phyloP scores from a whole-genome alignment of 2,113 vertebrate species.

The Sprattus sprattus region DNA sequence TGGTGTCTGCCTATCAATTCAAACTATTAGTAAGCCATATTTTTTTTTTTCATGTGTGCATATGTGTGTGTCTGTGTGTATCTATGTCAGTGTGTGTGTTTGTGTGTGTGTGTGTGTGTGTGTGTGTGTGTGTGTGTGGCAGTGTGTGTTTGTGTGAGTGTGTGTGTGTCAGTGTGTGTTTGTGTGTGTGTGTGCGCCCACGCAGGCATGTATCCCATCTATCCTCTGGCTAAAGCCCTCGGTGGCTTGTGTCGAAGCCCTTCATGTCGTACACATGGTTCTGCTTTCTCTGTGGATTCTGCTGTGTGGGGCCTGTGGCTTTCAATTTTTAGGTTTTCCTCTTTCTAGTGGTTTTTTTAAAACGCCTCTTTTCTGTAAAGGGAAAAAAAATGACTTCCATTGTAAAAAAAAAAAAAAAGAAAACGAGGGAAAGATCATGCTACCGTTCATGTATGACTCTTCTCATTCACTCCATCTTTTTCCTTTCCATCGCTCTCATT shows the following conservation, averaged over 20 bases:
- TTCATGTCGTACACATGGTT: slow-evolving; percentile 47
- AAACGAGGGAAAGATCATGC: slow-evolving; percentile 42
- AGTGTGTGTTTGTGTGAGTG: slow-evolving; percentile 37
- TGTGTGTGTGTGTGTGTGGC: slow-evolving; percentile 45
- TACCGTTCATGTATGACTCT: slow-evolving; percentile 59
- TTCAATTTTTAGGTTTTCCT: slow-evolving; percentile 57
- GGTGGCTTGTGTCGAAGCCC: slow-evolving; percentile 23
- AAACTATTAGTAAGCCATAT: slow-evolving; percentile 1
- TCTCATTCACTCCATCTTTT: slow-evolving; percentile 22
- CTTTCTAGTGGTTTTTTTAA: slow-evolving; percentile 63
- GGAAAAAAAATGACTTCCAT: slow-evolving; percentile 34
- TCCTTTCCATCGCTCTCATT: slow-evolving; percentile 53
- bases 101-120: slow-evolving; percentile 50
- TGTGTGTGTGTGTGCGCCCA: slow-evolving; percentile 59
- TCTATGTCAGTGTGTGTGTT: slow-evolving; percentile 49
- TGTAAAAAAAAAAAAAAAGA: slow-evolving; percentile 54
- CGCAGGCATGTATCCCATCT: slow-evolving; percentile 6
- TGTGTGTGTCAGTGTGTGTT: slow-evolving; percentile 41
- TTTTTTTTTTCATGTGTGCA: slow-evolving; percentile 27
- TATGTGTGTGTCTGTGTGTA: slow-evolving; percentile 46
- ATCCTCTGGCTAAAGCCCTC: not conserved
- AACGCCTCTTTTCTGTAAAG: slow-evolving; percentile 61
- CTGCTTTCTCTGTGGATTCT: slow-evolving; percentile 55
- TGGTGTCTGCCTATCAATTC: not conserved
- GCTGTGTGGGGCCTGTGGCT: slow-evolving; percentile 59